These are phyloP conservation scores for Caenorhabditis drosophilae DNA, from an alignment of 2,888 invertebrate species.

Conservation along the genomic window DNA sequence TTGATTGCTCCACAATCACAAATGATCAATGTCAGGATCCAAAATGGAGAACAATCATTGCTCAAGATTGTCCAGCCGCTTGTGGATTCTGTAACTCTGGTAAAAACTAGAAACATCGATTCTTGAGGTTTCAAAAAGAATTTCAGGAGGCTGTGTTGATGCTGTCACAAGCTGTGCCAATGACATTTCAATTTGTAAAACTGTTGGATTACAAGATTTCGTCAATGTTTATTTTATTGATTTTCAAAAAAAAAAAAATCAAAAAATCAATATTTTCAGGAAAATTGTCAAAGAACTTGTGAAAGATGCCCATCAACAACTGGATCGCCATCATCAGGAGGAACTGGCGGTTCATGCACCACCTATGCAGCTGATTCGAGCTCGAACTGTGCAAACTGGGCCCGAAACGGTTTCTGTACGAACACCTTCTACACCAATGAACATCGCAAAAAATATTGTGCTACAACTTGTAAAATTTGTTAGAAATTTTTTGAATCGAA, in stretches of 20 bases:
- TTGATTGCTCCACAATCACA: constrained; percentile 21
- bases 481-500: not conserved
- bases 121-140: too few species aligned
- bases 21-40: constrained; percentile 9
- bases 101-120: too few species aligned
- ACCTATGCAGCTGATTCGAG: constrained; percentile 10
- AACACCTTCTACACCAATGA: constrained; percentile 29
- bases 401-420: constrained; percentile 31
- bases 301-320: constrained; percentile 1
- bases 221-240: not conserved
- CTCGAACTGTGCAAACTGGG: constrained; percentile 22
- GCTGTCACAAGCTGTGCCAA: constrained; percentile 2
- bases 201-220: constrained; percentile 1
- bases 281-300: constrained; percentile 44
- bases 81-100: constrained; percentile 26
- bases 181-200: constrained; percentile 1
- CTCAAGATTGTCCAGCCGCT: constrained; percentile 19
- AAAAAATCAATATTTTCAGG: not conserved
- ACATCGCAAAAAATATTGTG: constrained; percentile 20
- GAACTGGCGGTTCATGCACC: not conserved
- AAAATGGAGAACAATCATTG: constrained; percentile 25
- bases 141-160: constrained; percentile 5
- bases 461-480: constrained; percentile 28
- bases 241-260: too few species aligned
- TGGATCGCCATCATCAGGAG: not conserved